Evolutionary conservation across 2,113 vertebrate genomes (phyloP).

Genomic region (Oncorhynchus clarkii): DNA sequence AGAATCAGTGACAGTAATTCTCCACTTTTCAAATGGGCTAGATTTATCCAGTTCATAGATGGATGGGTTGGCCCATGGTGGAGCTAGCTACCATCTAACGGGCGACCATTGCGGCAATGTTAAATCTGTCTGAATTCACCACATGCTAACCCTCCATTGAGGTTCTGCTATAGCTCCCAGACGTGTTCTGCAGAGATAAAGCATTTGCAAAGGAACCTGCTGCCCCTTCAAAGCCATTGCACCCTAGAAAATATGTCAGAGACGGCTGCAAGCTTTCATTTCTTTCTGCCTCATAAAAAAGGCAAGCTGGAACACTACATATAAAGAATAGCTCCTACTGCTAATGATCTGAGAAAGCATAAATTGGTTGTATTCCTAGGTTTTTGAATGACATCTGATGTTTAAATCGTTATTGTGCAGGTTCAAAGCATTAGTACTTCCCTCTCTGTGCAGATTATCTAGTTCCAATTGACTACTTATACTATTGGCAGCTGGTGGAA

Average conservation of each 20-base stretch:
- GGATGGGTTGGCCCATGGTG: not conserved
- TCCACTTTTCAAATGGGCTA: not conserved
- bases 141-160: constrained; percentile 10
- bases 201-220: constrained; percentile 28
- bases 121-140: constrained; percentile 18
- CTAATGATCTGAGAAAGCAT: not conserved
- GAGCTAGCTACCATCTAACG: constrained; percentile 22
- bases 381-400: not conserved
- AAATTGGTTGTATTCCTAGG: not conserved
- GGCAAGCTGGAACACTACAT: constrained; percentile 6
- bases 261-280: constrained; percentile 36
- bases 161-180: constrained; percentile 25
- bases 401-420: not conserved
- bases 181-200: constrained; percentile 14
- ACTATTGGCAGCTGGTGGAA: too few species aligned
- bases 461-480: too few species aligned
- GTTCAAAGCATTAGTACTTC: not conserved
- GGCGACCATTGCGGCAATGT: not conserved
- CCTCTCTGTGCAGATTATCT: not conserved
- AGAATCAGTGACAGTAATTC: not conserved
- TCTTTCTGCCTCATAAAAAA: constrained; percentile 32
- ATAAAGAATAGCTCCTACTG: not conserved
- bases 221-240: constrained; percentile 26
- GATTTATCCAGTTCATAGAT: constrained; percentile 28
- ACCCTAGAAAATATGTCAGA: constrained; percentile 53